phyloP scores from a whole-genome alignment of 2,113 vertebrate genomes.

The Semnopithecus entellus region DNA sequence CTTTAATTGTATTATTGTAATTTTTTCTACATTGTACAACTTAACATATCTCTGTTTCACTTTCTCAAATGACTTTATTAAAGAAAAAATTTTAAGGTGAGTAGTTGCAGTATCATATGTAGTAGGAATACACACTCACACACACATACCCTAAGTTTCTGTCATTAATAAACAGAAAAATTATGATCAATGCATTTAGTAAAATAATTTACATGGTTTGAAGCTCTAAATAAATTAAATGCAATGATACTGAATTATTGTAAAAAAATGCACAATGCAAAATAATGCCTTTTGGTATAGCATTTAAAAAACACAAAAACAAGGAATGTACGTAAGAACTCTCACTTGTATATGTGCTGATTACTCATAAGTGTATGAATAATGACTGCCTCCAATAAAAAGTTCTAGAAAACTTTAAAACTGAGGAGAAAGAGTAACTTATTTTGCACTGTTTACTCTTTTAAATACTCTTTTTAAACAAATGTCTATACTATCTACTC shows the following conservation, averaged over 20 bases:
- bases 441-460: neutral
- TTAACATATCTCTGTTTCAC: neutral
- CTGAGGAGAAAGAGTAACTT: neutral
- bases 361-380: neutral
- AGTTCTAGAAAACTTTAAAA: neutral
- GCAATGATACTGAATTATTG: neutral
- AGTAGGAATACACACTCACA: neutral
- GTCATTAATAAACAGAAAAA: neutral
- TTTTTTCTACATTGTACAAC: neutral
- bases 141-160: neutral
- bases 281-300: neutral
- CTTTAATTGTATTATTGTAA: neutral
- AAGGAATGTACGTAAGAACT: neutral
- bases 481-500: neutral
- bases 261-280: neutral
- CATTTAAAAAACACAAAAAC: neutral
- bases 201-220: neutral
- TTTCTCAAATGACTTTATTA: neutral
- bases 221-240: neutral
- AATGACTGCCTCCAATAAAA: neutral
- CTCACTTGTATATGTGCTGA: neutral
- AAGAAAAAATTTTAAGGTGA: neutral
- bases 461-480: neutral
- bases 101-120: neutral
- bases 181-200: neutral